Conservation (phyloP, 2,888 invertebrate genomes). For the Pandemis heparana region DNA sequence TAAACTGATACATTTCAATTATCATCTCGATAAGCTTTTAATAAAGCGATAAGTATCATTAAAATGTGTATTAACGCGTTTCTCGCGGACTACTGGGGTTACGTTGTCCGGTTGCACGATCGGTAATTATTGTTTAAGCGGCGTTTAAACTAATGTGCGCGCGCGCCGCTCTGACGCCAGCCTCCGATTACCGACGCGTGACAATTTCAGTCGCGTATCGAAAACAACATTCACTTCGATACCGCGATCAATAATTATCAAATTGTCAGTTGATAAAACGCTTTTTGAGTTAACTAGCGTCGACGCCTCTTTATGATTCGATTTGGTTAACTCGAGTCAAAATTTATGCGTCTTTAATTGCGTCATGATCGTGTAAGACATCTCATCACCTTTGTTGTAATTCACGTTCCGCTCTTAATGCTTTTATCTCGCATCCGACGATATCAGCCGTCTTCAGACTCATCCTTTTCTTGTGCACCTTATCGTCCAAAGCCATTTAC, state of each 20-base stretch:
- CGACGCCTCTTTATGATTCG: neutral
- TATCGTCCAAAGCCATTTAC: slow-evolving; percentile 70
- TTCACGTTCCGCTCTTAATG: neutral
- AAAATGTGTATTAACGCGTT: slow-evolving; percentile 35
- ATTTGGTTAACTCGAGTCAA: neutral
- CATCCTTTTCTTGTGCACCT: slow-evolving; percentile 43
- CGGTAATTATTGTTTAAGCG: slow-evolving; percentile 80
- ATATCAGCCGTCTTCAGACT: slow-evolving; percentile 15
- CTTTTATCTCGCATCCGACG: slow-evolving; percentile 19
- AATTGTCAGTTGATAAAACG: slow-evolving; percentile 38
- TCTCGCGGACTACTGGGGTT: slow-evolving; percentile 36
- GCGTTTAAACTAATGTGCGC: slow-evolving; percentile 77
- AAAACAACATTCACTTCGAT: slow-evolving; percentile 76
- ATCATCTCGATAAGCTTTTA: slow-evolving; percentile 19
- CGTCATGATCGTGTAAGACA: neutral
- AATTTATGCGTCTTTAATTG: neutral
- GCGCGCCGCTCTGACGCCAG: slow-evolving; percentile 37
- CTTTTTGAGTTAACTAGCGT: slow-evolving; percentile 9
- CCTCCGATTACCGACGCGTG: slow-evolving; percentile 50
- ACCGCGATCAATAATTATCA: slow-evolving; percentile 69
- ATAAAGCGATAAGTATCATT: slow-evolving; percentile 36
- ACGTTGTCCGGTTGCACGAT: slow-evolving; percentile 22
- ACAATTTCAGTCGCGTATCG: slow-evolving; percentile 67
- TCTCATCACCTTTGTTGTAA: neutral
- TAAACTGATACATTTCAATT: slow-evolving; percentile 20